Evolutionary conservation across 2,113 vertebrate genomes (phyloP).

Genomic region (Patagioenas fasciata): DNA sequence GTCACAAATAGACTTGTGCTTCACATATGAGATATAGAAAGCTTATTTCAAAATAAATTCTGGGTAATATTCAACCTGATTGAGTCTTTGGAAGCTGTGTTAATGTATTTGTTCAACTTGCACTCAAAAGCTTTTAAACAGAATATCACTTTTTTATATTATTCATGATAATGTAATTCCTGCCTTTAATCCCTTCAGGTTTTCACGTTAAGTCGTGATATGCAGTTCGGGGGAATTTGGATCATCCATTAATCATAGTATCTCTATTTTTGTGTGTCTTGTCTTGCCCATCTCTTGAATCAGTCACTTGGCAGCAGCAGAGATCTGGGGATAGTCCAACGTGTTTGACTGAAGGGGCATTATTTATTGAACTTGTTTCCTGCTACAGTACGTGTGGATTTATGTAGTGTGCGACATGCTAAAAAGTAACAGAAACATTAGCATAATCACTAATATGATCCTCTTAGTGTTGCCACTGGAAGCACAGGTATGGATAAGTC

Average conservation of each 20-base stretch:
- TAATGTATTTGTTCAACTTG: conserved; percentile 78
- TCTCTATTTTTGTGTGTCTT: conserved; percentile 84
- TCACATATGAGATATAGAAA: conserved; percentile 50
- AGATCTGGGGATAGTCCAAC: conserved; percentile 70
- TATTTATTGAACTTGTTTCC: conserved; percentile 83
- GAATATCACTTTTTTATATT: conserved; percentile 78
- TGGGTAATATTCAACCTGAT: conserved; percentile 69
- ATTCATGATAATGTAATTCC: conserved; percentile 77
- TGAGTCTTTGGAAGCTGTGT: conserved; percentile 71
- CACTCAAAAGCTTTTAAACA: conserved; percentile 77
- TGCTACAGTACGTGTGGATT: conserved; percentile 80
- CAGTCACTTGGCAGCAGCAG: conserved; percentile 87
- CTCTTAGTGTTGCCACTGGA: conserved; percentile 8
- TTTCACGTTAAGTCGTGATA: conserved; percentile 92
- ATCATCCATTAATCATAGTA: conserved; percentile 87
- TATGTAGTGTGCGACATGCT: conserved; percentile 82
- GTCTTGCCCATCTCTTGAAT: conserved; percentile 92
- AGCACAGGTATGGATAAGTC: not conserved
- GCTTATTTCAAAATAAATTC: conserved; percentile 78
- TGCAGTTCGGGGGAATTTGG: conserved; percentile 84
- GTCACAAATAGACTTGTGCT: conserved; percentile 61
- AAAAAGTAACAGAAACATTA: conserved; percentile 79
- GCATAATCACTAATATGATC: conserved; percentile 33
- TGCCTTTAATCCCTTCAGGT: conserved; percentile 81
- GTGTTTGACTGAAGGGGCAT: conserved; percentile 83